Conservation (phyloP, 2,888 invertebrate genomes). For the Panopea generosa region DNA sequence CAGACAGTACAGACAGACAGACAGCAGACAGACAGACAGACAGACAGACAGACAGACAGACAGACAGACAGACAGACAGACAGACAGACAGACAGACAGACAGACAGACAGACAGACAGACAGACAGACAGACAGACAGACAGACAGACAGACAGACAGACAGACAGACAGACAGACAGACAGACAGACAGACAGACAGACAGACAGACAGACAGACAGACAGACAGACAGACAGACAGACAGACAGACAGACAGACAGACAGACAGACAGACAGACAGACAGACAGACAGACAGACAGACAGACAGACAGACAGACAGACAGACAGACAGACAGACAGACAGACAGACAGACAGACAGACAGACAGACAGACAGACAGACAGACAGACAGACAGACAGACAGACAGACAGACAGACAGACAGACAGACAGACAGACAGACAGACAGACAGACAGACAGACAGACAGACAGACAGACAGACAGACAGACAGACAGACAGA, state of each 20-base stretch:
- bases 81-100: slow-evolving; percentile 17
- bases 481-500: slow-evolving; percentile 3
- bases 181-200: slow-evolving; percentile 27
- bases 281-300: slow-evolving; percentile 3
- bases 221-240: neutral
- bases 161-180: slow-evolving; percentile 2
- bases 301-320: slow-evolving; percentile 3
- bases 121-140: slow-evolving; percentile 17
- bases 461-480: slow-evolving; percentile 3
- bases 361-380: slow-evolving; percentile 3
- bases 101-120: slow-evolving; percentile 17
- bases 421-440: slow-evolving; percentile 3
- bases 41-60: slow-evolving; percentile 17
- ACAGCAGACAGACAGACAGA: too few relatives aligned
- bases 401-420: slow-evolving; percentile 3
- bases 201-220: slow-evolving; percentile 16
- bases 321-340: slow-evolving; percentile 3
- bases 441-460: slow-evolving; percentile 3
- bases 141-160: slow-evolving; percentile 16
- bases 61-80: slow-evolving; percentile 17
- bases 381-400: slow-evolving; percentile 3
- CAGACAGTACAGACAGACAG: too few relatives aligned
- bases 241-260: neutral
- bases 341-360: slow-evolving; percentile 3
- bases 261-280: neutral